A percentile compares a stretch with the other conserved stretches of the same genome.
Evolutionary conservation across 2,797 vertebrate genomes (phyloP).

Genomic region (Pelochelys cantorii): DNA sequence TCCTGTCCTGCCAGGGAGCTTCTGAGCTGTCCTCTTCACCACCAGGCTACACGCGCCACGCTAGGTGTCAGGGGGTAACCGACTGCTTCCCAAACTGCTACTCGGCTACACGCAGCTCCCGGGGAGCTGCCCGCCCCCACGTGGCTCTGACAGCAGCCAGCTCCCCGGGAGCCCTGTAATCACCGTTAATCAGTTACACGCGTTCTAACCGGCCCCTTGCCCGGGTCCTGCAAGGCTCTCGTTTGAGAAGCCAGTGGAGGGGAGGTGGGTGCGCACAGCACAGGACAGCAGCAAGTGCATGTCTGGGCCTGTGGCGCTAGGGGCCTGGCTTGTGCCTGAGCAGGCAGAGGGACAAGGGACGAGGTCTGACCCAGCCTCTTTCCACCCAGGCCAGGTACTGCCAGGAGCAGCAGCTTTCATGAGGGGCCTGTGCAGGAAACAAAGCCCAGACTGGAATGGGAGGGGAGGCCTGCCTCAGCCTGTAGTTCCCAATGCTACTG

Average conservation of each 20-base stretch:
- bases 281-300: not conserved
- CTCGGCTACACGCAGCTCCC: too few relatives aligned
- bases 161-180: too few relatives aligned
- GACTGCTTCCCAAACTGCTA: too few relatives aligned
- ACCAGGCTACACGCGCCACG: too few relatives aligned
- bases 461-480: conserved; percentile 51
- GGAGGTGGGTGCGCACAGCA: not conserved
- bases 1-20: not conserved
- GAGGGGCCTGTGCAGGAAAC: conserved; percentile 54
- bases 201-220: too few relatives aligned
- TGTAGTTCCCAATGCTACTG: conserved; percentile 65
- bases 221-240: not conserved
- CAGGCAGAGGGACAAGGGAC: too few relatives aligned
- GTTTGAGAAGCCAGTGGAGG: not conserved
- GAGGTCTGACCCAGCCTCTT: too few relatives aligned
- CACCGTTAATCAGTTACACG: too few relatives aligned
- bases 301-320: not conserved
- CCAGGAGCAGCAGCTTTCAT: not conserved
- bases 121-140: too few relatives aligned
- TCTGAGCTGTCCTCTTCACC: not conserved
- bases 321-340: not conserved
- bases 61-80: too few relatives aligned
- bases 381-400: not conserved
- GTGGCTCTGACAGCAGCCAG: too few relatives aligned
- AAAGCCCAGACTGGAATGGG: conserved; percentile 73